Evolutionary conservation across 2,113 vertebrate species (phyloP).

Genomic region (Larimichthys polyactis): DNA sequence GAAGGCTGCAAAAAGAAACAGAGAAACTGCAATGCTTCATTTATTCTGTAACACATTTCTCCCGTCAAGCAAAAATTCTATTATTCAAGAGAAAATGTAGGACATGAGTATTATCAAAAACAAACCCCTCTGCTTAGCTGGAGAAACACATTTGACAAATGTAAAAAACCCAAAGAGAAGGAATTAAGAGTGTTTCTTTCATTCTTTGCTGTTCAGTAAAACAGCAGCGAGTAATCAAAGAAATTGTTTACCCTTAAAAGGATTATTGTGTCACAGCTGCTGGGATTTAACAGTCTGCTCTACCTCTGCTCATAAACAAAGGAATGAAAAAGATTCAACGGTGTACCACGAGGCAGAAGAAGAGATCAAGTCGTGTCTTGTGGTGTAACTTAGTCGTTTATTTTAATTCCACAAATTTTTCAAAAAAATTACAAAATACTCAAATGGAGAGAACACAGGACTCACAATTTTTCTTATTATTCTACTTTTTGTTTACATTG

Average conservation of each 20-base stretch:
- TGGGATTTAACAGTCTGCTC: constrained; percentile 24
- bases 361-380: constrained; percentile 67
- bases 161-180: not conserved
- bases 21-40: constrained; percentile 20
- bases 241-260: constrained; percentile 36
- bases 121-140: constrained; percentile 37
- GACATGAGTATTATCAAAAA: constrained; percentile 49
- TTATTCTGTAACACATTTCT: constrained; percentile 24
- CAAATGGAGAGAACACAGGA: constrained; percentile 99
- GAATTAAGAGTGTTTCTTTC: constrained; percentile 21
- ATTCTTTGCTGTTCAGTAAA: not conserved
- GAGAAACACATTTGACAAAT: constrained; percentile 55
- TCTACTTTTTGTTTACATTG: constrained; percentile 99
- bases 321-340: not conserved
- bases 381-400: constrained; percentile 99
- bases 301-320: constrained; percentile 8
- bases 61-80: constrained; percentile 26
- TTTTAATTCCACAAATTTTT: constrained; percentile 99
- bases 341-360: not conserved
- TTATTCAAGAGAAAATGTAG: constrained; percentile 52
- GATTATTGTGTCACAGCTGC: constrained; percentile 32
- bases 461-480: constrained; percentile 97
- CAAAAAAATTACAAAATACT: constrained; percentile 99
- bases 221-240: constrained; percentile 16
- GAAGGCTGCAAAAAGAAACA: constrained; percentile 28